Base-by-base conservation (phyloP, 2,888 invertebrate genomes). In the Aleiodes alternator region DNA sequence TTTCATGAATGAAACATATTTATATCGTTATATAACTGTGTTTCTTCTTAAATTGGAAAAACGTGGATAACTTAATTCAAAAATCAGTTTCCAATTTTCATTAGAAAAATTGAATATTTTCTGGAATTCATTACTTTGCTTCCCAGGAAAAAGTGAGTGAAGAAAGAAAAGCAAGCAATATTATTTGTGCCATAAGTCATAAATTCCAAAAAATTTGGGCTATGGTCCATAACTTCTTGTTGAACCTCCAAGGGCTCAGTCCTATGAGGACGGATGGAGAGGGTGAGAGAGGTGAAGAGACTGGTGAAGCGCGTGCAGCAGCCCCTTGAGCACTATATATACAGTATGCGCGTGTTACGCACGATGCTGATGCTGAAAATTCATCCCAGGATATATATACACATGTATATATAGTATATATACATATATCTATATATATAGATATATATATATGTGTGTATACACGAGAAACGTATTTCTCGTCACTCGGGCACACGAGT, bases 401-500 rank as follows among this genome's bases (percentile, higher is more conserved):
- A 51, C 14, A 23, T 51, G 11, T 1, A 31, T 7, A 29, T 7
- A 57, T 57, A 12, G 3, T 3, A 59, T 34, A 59, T 34, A 50
- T 50, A 11, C 3, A 59, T 34, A 59, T 34, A 50, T 50, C 8
- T 23, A 23, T 23, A 23, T 23, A 23, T 23, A 23, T 23, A n/a
- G n/a, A 23, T 23, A 23, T 23, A 23, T 7, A 57, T 57, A 57
- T 31, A 23, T 31, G 1, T 23, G 23, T 23, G 23, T 57, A 12
- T 57, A 59, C 4, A 16, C 12, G 64, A 64, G 16, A 68, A 51
- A 68, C 78, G 66, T 68, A 59, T 76, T 71, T 73, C 71, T 70
- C 69, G 50, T 72, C 51, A 29, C 34, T 53, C 53, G 69, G 72
- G 76, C 79, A 79, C 81, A 80, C 81, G 80, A 78, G 51, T 78